phyloP scores from a whole-genome alignment of 1,140 invertebrate species.

The Luehdorfia chinensis region DNA sequence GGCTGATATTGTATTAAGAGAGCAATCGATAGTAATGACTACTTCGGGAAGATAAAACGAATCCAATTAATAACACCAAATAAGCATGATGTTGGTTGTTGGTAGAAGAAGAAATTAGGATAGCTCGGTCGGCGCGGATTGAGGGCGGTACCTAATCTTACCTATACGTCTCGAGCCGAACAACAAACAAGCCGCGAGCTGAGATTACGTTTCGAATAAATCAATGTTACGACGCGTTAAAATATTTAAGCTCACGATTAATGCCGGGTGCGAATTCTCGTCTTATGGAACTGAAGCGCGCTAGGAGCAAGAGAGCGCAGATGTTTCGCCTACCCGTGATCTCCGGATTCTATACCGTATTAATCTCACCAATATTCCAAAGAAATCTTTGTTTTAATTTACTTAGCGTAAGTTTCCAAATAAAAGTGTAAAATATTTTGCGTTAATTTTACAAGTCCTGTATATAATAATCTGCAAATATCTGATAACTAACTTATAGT shows the following conservation, averaged over 20 bases:
- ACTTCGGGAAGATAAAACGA: constrained; percentile 30
- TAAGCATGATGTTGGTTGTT: constrained; percentile 35
- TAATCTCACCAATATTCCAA: constrained; percentile 43
- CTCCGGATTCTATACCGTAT: constrained; percentile 41
- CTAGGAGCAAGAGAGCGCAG: constrained; percentile 49
- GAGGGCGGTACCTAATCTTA: constrained; percentile 62
- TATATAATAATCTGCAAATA: too few species aligned
- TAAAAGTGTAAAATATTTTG: too few species aligned
- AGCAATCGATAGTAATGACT: constrained; percentile 8
- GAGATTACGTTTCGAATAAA: constrained; percentile 74
- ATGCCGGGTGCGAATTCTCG: constrained; percentile 57
- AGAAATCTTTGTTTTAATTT: constrained; percentile 15
- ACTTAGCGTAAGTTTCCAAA: neutral
- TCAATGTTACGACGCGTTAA: constrained; percentile 76
- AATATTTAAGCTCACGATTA: constrained; percentile 77
- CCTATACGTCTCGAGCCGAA: constrained; percentile 71
- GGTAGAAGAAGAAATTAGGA: constrained; percentile 27
- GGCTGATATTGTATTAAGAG: neutral
- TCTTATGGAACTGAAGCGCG: constrained; percentile 55
- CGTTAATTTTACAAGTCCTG: too few species aligned
- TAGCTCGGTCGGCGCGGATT: constrained; percentile 33
- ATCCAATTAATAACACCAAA: constrained; percentile 41
- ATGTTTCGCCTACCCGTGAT: constrained; percentile 41
- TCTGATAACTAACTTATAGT: neutral
- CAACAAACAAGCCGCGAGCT: constrained; percentile 74